phyloP scores from a whole-genome alignment of 2,797 vertebrate genomes.

The Glossophaga mutica region DNA sequence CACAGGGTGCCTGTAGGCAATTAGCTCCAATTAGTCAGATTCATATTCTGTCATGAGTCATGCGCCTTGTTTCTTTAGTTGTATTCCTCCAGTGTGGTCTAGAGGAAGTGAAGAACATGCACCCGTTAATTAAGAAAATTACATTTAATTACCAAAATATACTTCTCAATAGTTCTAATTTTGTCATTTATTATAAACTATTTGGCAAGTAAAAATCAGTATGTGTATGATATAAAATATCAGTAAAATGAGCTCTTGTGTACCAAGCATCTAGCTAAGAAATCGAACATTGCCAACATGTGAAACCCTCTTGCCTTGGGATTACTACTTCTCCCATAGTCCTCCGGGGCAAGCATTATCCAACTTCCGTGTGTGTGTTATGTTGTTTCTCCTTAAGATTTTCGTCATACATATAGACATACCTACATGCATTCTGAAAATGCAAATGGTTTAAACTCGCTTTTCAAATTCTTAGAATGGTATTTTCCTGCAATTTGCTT shows the following conservation, averaged over 20 bases:
- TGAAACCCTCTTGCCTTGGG: background rate
- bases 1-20: constrained; percentile 42
- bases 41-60: constrained; percentile 52
- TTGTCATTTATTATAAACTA: constrained; percentile 38
- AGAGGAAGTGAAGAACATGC: background rate
- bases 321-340: background rate
- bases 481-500: background rate
- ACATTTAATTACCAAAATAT: constrained; percentile 44
- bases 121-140: constrained; percentile 51
- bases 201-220: constrained; percentile 34
- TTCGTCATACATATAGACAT: background rate
- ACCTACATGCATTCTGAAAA: background rate
- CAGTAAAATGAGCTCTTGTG: background rate
- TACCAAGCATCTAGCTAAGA: background rate
- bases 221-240: constrained; percentile 20
- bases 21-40: constrained; percentile 62
- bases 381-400: constrained; percentile 2
- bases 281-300: background rate
- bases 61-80: constrained; percentile 39
- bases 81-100: background rate
- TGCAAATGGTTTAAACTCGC: background rate
- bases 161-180: constrained; percentile 26
- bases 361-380: background rate
- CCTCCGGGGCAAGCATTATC: background rate
- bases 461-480: background rate